These are phyloP conservation scores for Meles meles DNA, from an alignment of 2,113 vertebrate genomes.

Conservation along the genomic window DNA sequence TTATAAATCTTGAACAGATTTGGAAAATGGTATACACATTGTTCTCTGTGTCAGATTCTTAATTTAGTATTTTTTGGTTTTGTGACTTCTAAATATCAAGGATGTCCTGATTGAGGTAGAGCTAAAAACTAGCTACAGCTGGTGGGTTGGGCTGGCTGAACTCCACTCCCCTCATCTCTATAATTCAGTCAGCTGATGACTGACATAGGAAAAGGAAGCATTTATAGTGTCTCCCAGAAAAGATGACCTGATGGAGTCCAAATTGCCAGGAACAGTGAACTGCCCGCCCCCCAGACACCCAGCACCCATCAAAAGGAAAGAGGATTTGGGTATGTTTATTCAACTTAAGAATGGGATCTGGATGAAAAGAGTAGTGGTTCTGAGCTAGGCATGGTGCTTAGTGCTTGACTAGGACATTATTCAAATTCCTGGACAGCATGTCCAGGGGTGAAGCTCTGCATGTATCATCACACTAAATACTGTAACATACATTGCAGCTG, in stretches of 20 bases:
- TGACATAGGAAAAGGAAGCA: background rate
- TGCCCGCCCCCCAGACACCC: no score
- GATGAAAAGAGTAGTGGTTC: background rate
- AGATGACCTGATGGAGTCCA: background rate
- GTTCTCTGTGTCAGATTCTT: background rate
- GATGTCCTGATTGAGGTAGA: background rate
- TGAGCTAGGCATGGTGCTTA: background rate
- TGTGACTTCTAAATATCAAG: conserved; percentile 25
- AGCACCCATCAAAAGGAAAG: background rate
- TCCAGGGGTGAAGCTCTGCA: background rate
- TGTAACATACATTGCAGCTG: background rate
- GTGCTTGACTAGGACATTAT: background rate
- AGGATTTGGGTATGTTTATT: background rate
- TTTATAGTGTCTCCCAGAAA: background rate
- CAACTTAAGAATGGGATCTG: background rate
- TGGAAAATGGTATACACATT: background rate
- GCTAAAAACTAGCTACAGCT: background rate
- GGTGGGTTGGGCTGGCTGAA: background rate
- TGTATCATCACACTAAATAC: background rate
- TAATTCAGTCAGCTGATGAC: background rate
- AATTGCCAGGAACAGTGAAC: background rate
- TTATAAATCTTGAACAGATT: conserved; percentile 38
- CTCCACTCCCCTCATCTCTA: background rate
- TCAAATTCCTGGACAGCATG: background rate
- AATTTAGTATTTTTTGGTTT: conserved; percentile 10